Percentiles rank a stretch among this genome's conserved stretches.
Evolutionary conservation across 2,888 invertebrate species (phyloP).

Genomic region (Lobophora halterata): DNA sequence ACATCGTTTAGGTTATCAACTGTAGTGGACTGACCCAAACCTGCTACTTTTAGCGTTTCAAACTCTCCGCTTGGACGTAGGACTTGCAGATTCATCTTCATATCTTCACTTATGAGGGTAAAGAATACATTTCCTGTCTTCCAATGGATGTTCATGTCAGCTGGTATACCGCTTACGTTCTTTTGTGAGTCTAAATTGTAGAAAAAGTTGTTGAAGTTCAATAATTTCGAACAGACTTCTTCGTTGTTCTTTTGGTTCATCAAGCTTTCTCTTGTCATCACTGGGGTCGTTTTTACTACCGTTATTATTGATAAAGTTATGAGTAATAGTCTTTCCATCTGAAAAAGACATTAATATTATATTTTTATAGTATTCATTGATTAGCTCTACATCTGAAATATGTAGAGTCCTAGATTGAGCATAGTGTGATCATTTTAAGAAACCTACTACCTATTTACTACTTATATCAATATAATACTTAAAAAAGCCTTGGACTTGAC

Average conservation of each 20-base stretch:
- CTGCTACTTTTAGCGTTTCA: slow-evolving; percentile 61
- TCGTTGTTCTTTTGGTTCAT: slow-evolving; percentile 39
- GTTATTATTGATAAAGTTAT: slow-evolving; percentile 39
- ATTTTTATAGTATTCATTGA: no score
- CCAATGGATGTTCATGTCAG: slow-evolving; percentile 69
- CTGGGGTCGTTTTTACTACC: slow-evolving; percentile 40
- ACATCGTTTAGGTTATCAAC: slow-evolving; percentile 74
- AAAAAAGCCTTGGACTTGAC: no score
- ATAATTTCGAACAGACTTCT: slow-evolving; percentile 46
- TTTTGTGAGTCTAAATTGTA: slow-evolving; percentile 49
- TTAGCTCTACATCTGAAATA: no score
- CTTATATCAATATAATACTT: no score
- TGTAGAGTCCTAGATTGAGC: no score
- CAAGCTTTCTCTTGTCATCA: slow-evolving; percentile 52
- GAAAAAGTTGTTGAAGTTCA: slow-evolving; percentile 58
- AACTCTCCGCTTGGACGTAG: slow-evolving; percentile 54
- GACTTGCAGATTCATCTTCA: slow-evolving; percentile 66
- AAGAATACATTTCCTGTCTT: slow-evolving; percentile 64
- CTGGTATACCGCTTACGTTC: slow-evolving; percentile 62
- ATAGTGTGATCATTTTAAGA: no score
- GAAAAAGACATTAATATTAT: slow-evolving; percentile 43
- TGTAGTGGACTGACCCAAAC: slow-evolving; percentile 66
- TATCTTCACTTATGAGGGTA: slow-evolving; percentile 64
- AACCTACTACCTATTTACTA: no score
- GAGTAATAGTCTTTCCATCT: slow-evolving; percentile 51